Evolutionary conservation across 1,140 invertebrate genomes (phyloP).

Genomic region (Cepaea nemoralis): DNA sequence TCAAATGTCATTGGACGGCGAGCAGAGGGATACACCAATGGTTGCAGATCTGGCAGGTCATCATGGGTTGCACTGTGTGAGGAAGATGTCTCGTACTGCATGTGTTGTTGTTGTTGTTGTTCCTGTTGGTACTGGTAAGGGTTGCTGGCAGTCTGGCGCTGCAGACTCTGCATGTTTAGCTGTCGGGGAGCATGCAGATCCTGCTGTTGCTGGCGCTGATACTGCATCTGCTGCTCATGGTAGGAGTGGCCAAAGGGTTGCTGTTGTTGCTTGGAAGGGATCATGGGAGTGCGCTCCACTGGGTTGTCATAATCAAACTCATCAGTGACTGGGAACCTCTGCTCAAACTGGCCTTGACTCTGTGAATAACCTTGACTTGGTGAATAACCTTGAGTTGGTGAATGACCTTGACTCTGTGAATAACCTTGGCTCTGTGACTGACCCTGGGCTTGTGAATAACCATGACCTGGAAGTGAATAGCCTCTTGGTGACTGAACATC

Average conservation of each 20-base stretch:
- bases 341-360: conserved; percentile 2
- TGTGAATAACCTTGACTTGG: conserved; percentile 11
- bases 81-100: conserved; percentile 33
- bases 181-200: conserved; percentile 30
- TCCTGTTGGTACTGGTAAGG: conserved; percentile 40
- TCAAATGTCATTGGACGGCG: conserved; percentile 68
- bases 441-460: background rate
- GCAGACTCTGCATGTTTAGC: conserved; percentile 5
- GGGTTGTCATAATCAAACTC: conserved; percentile 66
- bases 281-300: conserved; percentile 55
- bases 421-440: conserved; percentile 35
- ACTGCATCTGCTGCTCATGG: conserved; percentile 38
- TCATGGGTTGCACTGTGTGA: conserved; percentile 25
- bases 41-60: conserved; percentile 56
- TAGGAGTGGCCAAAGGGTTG: conserved; percentile 8
- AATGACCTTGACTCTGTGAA: too few species aligned
- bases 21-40: conserved; percentile 63
- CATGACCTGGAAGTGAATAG: background rate
- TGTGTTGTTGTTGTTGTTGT: conserved; percentile 40
- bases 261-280: conserved; percentile 39
- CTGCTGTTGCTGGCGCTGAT: conserved; percentile 30
- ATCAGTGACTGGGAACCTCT: conserved; percentile 3
- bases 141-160: conserved; percentile 23
- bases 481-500: background rate
- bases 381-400: background rate